A percentile compares a stretch with the other conserved stretches of the same genome.
Evolutionary conservation across 2,888 invertebrate species (phyloP).

Genomic region (Agriopis marginaria): DNA sequence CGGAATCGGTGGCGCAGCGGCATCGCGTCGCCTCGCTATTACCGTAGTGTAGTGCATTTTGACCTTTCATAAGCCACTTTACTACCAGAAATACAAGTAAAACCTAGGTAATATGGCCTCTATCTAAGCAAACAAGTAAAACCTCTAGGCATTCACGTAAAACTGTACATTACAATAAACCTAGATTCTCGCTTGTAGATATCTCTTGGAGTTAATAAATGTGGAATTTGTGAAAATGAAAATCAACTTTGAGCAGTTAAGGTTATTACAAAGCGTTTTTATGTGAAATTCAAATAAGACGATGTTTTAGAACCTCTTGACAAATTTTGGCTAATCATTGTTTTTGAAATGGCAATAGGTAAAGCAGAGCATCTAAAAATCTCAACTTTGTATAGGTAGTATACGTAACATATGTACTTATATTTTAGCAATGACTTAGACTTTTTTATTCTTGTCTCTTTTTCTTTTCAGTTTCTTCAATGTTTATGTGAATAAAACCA

Average conservation of each 20-base stretch:
- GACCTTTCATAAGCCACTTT: not conserved
- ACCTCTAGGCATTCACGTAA: conserved; percentile 11
- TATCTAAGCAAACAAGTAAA: conserved; percentile 11
- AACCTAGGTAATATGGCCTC: conserved; percentile 12
- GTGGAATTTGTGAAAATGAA: conserved; percentile 10
- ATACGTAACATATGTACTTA: too few relatives aligned
- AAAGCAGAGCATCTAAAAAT: too few relatives aligned
- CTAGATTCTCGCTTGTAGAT: conserved; percentile 16
- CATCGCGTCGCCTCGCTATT: not conserved
- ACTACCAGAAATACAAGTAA: conserved; percentile 26
- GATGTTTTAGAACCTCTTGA: not conserved
- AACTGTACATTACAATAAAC: conserved; percentile 29
- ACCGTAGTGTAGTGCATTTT: not conserved
- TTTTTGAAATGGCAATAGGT: not conserved
- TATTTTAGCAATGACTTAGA: too few relatives aligned
- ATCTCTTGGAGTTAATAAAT: conserved; percentile 5
- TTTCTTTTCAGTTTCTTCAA: too few relatives aligned
- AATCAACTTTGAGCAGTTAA: not conserved
- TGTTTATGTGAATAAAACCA: too few relatives aligned
- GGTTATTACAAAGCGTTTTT: conserved; percentile 1
- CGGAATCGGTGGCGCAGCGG: too few relatives aligned
- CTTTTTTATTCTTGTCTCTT: too few relatives aligned
- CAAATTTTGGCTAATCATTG: not conserved
- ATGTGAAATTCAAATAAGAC: not conserved
- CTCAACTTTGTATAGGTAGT: too few relatives aligned